Evolutionary conservation across 2,113 vertebrate species (phyloP).

Genomic region (Raja brachyura): DNA sequence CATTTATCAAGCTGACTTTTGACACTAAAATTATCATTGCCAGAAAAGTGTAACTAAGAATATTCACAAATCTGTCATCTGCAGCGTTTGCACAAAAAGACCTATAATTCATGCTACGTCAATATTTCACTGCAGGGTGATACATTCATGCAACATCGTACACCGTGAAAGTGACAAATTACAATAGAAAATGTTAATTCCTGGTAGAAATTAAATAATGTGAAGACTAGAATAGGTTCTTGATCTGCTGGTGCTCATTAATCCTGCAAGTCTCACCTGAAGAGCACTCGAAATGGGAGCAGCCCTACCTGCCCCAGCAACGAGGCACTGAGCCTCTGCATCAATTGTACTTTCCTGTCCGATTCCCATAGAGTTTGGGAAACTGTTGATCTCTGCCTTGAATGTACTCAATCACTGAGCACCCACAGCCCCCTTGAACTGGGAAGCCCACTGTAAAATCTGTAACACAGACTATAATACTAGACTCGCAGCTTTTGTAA

Average conservation of each 20-base stretch:
- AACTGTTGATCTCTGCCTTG: no score
- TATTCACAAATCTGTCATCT: constrained; percentile 15
- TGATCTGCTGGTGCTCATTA: background rate
- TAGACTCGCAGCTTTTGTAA: no score
- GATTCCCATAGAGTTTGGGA: background rate
- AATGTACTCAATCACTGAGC: no score
- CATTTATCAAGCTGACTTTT: background rate
- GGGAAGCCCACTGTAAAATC: no score
- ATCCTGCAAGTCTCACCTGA: background rate
- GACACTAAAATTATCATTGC: background rate
- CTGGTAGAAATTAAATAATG: background rate
- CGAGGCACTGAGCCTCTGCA: background rate
- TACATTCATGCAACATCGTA: constrained; percentile 6
- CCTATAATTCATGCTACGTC: no score
- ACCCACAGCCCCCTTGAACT: no score
- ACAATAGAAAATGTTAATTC: no score
- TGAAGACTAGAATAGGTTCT: background rate
- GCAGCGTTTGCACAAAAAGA: background rate
- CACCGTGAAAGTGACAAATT: background rate
- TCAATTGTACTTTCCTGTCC: background rate
- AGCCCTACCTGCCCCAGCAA: no score
- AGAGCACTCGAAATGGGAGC: background rate
- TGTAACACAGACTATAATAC: no score
- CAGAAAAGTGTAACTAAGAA: background rate
- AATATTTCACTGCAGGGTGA: background rate